These are phyloP conservation scores for Margaritifera margaritifera DNA, from an alignment of 2,888 invertebrate species.

Conservation along the genomic window DNA sequence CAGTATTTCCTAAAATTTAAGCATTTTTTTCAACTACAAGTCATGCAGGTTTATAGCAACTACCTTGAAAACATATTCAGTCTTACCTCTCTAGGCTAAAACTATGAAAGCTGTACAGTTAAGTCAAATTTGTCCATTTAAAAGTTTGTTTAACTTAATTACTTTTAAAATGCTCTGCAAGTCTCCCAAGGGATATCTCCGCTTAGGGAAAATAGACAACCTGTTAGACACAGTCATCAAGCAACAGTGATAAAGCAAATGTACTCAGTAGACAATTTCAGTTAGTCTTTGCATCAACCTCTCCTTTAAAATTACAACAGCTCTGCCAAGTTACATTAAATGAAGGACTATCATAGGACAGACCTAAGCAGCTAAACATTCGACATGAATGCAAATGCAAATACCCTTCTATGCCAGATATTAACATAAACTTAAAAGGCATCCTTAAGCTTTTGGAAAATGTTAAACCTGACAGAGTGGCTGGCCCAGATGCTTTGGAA, in stretches of 20 bases:
- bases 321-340: constrained; percentile 3
- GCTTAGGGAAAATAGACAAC: constrained; percentile 4
- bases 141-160: no score
- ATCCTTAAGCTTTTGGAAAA: constrained; percentile 6
- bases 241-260: constrained; percentile 3
- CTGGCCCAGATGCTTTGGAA: constrained; percentile 10
- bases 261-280: constrained; percentile 8
- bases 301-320: constrained; percentile 4
- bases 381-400: neutral
- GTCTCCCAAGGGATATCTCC: constrained; percentile 5
- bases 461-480: constrained; percentile 8
- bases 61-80: constrained; percentile 2
- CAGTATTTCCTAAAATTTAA: constrained; percentile 2
- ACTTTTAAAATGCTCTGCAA: constrained; percentile 9
- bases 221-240: constrained; percentile 3
- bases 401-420: constrained; percentile 4
- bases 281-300: constrained; percentile 3
- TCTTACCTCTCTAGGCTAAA: neutral
- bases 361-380: neutral
- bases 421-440: constrained; percentile 1
- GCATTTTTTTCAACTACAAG: constrained; percentile 1
- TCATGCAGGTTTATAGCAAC: neutral
- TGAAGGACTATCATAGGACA: constrained; percentile 1
- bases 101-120: no score
- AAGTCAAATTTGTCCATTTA: no score